Evolutionary conservation across 2,888 invertebrate genomes (phyloP).

Genomic region (Resseliella maxima): DNA sequence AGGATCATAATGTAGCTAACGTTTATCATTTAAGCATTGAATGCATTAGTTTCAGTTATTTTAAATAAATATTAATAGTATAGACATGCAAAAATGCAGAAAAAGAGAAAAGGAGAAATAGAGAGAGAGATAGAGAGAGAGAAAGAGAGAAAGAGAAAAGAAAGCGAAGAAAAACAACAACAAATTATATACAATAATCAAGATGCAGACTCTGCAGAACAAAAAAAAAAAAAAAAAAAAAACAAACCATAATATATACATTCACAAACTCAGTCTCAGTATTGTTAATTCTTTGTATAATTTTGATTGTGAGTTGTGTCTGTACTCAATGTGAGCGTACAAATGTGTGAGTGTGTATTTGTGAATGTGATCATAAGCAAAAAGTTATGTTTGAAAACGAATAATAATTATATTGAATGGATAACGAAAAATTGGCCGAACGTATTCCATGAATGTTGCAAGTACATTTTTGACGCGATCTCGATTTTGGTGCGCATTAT

Average conservation of each 20-base stretch:
- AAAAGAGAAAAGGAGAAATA: not conserved
- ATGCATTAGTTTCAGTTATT: not conserved
- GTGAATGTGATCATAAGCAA: no score
- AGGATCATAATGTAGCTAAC: slow-evolving; percentile 44
- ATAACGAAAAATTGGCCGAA: slow-evolving; percentile 12
- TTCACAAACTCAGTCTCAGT: not conserved
- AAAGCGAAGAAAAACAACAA: not conserved
- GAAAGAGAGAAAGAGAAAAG: not conserved
- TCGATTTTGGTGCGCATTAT: not conserved
- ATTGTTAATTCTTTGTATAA: slow-evolving; percentile 36
- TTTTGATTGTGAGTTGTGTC: not conserved
- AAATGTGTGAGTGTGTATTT: not conserved
- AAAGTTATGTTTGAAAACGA: not conserved
- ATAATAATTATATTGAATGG: not conserved
- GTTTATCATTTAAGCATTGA: slow-evolving; percentile 37
- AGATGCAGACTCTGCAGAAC: not conserved
- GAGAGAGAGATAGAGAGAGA: not conserved
- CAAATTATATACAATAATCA: slow-evolving; percentile 29
- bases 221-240: not conserved
- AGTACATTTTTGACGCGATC: not conserved
- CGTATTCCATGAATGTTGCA: slow-evolving; percentile 26
- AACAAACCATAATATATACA: not conserved
- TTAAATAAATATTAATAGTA: slow-evolving; percentile 16
- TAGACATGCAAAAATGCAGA: no score
- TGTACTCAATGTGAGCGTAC: not conserved